Evolutionary conservation across 2,113 vertebrate genomes (phyloP).

Genomic region (Asarcornis scutulata): DNA sequence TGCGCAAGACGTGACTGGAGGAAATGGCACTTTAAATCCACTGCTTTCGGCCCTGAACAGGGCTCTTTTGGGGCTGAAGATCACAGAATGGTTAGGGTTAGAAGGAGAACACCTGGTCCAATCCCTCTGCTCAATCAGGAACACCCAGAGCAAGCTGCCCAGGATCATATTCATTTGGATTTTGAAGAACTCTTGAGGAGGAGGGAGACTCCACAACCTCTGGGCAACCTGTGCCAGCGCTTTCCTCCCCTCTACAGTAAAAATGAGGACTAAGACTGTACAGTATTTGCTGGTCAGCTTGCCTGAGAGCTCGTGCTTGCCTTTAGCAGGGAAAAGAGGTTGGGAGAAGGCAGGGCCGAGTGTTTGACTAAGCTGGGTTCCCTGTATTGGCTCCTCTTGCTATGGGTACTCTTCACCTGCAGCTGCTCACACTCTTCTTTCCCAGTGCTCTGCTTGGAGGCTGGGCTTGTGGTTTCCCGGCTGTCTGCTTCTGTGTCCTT

Average conservation of each 20-base stretch:
- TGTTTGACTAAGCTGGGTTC: background rate
- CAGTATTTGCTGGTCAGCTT: background rate
- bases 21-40: background rate
- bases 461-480: background rate
- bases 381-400: background rate
- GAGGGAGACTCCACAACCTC: background rate
- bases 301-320: background rate
- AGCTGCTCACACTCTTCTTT: background rate
- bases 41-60: background rate
- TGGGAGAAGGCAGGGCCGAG: background rate
- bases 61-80: background rate
- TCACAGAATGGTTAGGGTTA: background rate
- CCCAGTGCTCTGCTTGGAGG: background rate
- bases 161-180: background rate
- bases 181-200: background rate
- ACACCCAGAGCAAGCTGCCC: background rate
- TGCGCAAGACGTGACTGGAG: background rate
- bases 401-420: background rate
- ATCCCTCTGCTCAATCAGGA: background rate
- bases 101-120: background rate
- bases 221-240: background rate
- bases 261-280: background rate
- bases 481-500: background rate
- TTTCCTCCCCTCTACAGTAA: background rate
- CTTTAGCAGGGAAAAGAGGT: background rate